Percentiles rank a stretch among this genome's conserved stretches.
Conservation (phyloP, 2,113 vertebrate species). For the Syrrhaptes paradoxus region DNA sequence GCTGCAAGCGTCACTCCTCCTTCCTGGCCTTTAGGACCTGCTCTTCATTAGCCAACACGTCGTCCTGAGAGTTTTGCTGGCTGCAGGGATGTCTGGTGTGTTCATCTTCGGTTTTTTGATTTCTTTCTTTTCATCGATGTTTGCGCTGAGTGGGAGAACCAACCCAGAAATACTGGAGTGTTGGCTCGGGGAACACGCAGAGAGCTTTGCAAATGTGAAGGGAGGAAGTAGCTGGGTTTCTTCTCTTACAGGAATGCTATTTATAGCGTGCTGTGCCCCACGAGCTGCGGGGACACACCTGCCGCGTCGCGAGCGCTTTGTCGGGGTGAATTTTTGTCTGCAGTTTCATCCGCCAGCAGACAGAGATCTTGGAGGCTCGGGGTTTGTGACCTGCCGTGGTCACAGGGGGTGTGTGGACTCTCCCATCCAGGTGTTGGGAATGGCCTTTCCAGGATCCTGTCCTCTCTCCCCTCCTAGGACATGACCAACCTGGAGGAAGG, state of each 20-base stretch:
- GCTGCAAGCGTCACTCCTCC: rapidly evolving
- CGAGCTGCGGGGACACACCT: not conserved
- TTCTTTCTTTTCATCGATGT: not conserved
- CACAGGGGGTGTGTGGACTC: not conserved
- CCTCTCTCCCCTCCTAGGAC: constrained; percentile 49
- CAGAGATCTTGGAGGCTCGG: not conserved
- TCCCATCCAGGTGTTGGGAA: not conserved
- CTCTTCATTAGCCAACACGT: rapidly evolving
- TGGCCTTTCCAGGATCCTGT: not conserved
- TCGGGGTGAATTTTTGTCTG: not conserved
- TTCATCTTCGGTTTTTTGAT: not conserved
- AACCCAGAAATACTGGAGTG: not conserved
- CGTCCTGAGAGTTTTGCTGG: not conserved
- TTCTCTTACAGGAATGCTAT: not conserved
- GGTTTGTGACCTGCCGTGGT: rapidly evolving
- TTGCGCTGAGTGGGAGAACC: not conserved
- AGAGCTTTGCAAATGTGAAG: not conserved
- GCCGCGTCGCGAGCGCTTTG: rapidly evolving
- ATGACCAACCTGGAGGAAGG: constrained; percentile 78
- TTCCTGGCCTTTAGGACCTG: not conserved
- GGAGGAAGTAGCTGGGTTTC: not conserved
- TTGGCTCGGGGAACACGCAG: rapidly evolving
- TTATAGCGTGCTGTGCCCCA: not conserved
- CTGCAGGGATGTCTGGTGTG: rapidly evolving
- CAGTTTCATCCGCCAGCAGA: not conserved